These are phyloP conservation scores for Prostheceraeus crozeri DNA, from an alignment of 2,888 invertebrate genomes.

Conservation along the genomic window DNA sequence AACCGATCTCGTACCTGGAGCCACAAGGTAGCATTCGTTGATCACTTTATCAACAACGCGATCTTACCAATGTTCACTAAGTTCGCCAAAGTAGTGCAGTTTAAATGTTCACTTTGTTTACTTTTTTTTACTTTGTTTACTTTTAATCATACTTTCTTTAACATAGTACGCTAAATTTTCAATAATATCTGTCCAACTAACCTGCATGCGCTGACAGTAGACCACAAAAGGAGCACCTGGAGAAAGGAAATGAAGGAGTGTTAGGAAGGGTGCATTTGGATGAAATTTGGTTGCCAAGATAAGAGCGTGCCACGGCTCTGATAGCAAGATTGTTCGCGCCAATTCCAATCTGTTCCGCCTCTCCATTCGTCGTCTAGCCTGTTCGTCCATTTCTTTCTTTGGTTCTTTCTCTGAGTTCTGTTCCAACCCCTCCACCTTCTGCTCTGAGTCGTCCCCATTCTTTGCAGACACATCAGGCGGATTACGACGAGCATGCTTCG, in stretches of 20 bases:
- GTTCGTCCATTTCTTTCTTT: not conserved
- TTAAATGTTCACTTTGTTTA: no score
- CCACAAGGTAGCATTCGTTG: no score
- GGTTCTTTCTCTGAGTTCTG: slow-evolving; percentile 7
- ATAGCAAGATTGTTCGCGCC: not conserved
- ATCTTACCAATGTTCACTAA: no score
- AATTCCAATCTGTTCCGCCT: slow-evolving; percentile 11
- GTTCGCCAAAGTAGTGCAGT: no score
- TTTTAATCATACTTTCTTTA: not conserved
- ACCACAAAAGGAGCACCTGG: slow-evolving; percentile 77
- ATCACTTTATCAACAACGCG: no score
- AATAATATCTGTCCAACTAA: slow-evolving; percentile 40
- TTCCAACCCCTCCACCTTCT: no score
- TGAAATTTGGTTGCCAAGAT: slow-evolving; percentile 73
- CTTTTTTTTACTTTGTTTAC: no score
- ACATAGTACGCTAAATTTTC: not conserved
- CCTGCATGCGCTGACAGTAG: slow-evolving; percentile 70
- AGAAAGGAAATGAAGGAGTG: slow-evolving; percentile 69
- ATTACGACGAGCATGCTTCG: no score
- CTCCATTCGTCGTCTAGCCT: not conserved
- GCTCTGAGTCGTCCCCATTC: no score
- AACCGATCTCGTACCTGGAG: no score
- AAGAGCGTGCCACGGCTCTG: slow-evolving; percentile 39
- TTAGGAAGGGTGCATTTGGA: slow-evolving; percentile 70
- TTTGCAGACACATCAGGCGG: no score